phyloP scores from a whole-genome alignment of 35 echinoderm and acorn worm species.

The Diadema setosum region DNA sequence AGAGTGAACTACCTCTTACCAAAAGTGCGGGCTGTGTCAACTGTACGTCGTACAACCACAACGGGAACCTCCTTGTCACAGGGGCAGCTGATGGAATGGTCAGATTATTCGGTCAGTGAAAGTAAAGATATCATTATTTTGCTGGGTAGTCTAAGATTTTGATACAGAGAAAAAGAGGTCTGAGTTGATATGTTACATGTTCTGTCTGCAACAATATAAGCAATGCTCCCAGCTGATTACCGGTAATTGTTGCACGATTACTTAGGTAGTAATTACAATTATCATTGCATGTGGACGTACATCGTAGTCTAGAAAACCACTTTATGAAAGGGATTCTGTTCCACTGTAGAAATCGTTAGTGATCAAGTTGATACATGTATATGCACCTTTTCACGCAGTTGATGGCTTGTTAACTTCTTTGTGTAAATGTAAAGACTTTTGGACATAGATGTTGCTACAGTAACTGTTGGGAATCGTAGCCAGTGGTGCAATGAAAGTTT shows the following conservation, averaged over 20 bases:
- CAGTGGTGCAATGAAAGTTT: no score
- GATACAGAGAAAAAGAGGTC: neutral
- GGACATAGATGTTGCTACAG: no score
- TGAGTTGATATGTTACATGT: neutral
- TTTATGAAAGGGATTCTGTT: no score
- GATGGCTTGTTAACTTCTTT: no score
- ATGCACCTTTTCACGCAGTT: no score
- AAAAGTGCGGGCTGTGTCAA: conserved; percentile 57
- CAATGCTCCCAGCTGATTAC: neutral
- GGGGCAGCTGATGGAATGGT: conserved; percentile 76
- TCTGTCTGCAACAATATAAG: neutral
- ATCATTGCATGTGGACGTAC: no score
- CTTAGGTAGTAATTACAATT: neutral
- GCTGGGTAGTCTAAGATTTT: no score
- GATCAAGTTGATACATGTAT: neutral
- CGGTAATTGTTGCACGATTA: neutral
- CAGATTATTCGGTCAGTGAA: conserved; percentile 80
- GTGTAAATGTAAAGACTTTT: no score
- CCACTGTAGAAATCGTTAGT: neutral
- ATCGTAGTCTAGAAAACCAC: no score
- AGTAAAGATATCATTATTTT: neutral
- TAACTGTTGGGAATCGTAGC: no score
- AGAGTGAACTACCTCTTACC: conserved; percentile 58
- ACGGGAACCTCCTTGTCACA: conserved; percentile 81
- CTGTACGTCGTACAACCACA: conserved; percentile 91